A percentile compares a stretch with the other conserved stretches of the same genome.
Evolutionary conservation across 2,113 vertebrate species (phyloP).

Genomic region (Oxygymnocypris stewartii): DNA sequence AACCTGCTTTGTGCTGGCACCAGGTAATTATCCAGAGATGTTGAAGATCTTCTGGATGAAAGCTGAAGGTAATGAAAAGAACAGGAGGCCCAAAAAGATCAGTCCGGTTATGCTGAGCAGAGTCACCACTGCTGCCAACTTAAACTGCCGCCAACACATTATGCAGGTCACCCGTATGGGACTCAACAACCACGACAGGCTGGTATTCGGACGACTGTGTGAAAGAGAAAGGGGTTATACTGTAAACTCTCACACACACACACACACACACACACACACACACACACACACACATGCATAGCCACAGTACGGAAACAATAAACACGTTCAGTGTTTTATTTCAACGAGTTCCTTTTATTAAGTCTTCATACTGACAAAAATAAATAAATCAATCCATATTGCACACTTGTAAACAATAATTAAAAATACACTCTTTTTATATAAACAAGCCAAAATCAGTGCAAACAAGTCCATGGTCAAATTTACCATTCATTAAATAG

Average conservation of each 20-base stretch:
- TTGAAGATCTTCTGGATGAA: constrained; percentile 69
- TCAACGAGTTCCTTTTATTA: constrained; percentile 69
- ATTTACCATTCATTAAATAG: constrained; percentile 43
- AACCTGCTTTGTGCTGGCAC: constrained; percentile 33
- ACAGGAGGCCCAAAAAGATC: constrained; percentile 64
- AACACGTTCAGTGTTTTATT: constrained; percentile 32
- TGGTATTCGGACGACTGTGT: constrained; percentile 65
- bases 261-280: too few relatives aligned
- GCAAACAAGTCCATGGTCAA: constrained; percentile 65
- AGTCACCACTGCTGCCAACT: constrained; percentile 54
- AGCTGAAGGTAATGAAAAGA: constrained; percentile 67
- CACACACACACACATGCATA: too few relatives aligned
- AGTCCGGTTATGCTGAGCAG: constrained; percentile 52
- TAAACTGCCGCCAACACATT: constrained; percentile 63
- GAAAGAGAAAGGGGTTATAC: constrained; percentile 47
- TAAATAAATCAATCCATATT: constrained; percentile 60
- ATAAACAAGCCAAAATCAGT: constrained; percentile 75
- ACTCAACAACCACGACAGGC: constrained; percentile 69
- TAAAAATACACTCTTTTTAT: constrained; percentile 69
- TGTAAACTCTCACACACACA: background rate
- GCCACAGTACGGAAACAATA: background rate
- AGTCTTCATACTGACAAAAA: constrained; percentile 69
- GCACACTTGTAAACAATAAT: constrained; percentile 66
- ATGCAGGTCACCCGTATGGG: constrained; percentile 57
- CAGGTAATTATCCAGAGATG: constrained; percentile 69